Evolutionary conservation across 2,888 invertebrate species (phyloP).

Genomic region (Coremacera marginata): DNA sequence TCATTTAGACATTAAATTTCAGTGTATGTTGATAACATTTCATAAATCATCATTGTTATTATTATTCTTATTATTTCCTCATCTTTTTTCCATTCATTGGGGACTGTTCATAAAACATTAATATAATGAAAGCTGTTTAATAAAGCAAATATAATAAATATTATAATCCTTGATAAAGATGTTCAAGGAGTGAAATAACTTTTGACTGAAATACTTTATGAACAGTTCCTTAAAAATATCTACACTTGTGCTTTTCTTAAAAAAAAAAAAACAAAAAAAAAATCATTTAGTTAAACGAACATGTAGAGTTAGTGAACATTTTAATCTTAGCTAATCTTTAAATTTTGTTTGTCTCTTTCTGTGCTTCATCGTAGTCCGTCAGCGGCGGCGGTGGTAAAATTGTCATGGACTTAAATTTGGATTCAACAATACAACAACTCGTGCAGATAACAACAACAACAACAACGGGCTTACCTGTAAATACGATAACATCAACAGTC

Average conservation of each 20-base stretch:
- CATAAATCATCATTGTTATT: neutral
- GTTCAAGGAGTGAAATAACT: no score
- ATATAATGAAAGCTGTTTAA: no score
- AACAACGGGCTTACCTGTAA: constrained; percentile 50
- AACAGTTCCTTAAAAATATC: neutral
- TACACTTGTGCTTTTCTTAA: constrained; percentile 13
- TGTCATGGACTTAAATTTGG: constrained; percentile 43
- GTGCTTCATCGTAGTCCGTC: constrained; percentile 46
- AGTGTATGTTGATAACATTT: neutral
- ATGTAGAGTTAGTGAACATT: neutral
- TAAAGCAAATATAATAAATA: no score
- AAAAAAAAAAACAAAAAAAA: no score
- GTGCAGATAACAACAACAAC: constrained; percentile 49
- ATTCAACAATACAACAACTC: constrained; percentile 48
- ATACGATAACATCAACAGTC: constrained; percentile 50
- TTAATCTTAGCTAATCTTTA: neutral
- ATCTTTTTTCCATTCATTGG: neutral
- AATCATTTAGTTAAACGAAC: neutral
- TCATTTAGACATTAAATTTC: neutral
- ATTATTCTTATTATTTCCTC: no score
- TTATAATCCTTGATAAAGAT: no score
- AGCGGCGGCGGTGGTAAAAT: constrained; percentile 52
- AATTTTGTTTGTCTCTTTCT: neutral
- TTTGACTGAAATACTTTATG: neutral
- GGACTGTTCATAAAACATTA: neutral